Evolutionary conservation across 2,113 vertebrate genomes (phyloP), one percentile per base, ranked within the genome.

Genomic region (Lota lota): DNA sequence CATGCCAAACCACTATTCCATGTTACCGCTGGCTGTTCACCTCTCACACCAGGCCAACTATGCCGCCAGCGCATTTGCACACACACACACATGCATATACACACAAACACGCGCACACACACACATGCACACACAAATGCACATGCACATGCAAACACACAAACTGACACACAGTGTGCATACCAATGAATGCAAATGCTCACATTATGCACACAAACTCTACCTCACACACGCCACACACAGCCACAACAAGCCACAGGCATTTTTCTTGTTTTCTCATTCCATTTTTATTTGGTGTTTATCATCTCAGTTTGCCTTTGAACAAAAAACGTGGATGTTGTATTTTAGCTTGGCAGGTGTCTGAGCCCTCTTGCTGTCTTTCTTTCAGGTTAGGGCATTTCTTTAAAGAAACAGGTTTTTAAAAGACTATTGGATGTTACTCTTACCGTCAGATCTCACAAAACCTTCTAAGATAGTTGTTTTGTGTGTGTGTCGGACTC

Each of bases 81-180:
- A 36, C 22, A 33, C 53, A 57, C 65, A 61, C 33, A 61, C 36
- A 50, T 22, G 40, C 57, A 56, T 14, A 56, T 14, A 56, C 53
- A 56, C 53, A 56, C 53, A 56, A 10, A 56, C 53, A 56, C 7
- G 40, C 40, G 1, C 40, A 14, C 40, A 12, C 40, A 15, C 22
- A 59, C 65, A n/a, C 51, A 56, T 17, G 28, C 65, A 57, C 22
- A 57, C 65, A 67, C 65, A 68, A 19, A 61, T 20, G 18, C 54
- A 60, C 66, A 18, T 15, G 17, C 53, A 18, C 53, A 56, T 15
- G 6, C 53, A 56, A 3, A 56, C 53, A 56, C 53, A 47, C 40
- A 47, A 1, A 47, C 40, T 33, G 28, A 47, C 8, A 14, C 40
- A 47, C 40, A 47, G 40, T 47, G 40, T 47, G 10, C 10, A 47